These are phyloP conservation scores for Serilophus lunatus DNA, from an alignment of 2,113 vertebrate species.

Conservation along the genomic window DNA sequence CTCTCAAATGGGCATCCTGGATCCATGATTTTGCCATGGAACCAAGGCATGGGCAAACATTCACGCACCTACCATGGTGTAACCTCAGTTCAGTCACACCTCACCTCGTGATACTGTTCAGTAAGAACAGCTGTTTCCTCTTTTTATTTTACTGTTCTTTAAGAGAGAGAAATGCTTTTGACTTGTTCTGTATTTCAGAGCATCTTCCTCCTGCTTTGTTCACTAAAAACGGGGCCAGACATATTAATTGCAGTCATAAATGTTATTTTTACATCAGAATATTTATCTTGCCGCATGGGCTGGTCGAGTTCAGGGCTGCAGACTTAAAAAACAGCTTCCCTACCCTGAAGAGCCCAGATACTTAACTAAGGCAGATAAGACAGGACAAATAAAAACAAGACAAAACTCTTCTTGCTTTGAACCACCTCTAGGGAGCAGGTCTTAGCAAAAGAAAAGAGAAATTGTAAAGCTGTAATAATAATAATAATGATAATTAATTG, in stretches of 20 bases:
- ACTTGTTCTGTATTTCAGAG: not conserved
- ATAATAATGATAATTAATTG: slow-evolving; percentile 57
- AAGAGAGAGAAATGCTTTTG: not conserved
- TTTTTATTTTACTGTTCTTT: not conserved
- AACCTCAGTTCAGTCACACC: not conserved
- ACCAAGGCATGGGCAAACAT: not conserved
- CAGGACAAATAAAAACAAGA: slow-evolving; percentile 47
- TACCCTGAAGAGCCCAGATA: slow-evolving; percentile 18
- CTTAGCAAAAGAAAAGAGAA: slow-evolving; percentile 60
- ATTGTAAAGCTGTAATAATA: slow-evolving; percentile 40
- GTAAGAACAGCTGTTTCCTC: not conserved
- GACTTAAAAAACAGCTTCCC: slow-evolving; percentile 10
- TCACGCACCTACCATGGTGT: too few species aligned
- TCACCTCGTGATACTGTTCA: rapidly evolving
- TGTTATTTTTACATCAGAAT: slow-evolving; percentile 16
- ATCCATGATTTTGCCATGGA: not conserved
- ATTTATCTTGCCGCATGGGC: not conserved
- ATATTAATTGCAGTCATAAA: not conserved
- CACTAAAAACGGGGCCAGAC: not conserved
- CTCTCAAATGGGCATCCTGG: not conserved
- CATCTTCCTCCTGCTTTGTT: not conserved
- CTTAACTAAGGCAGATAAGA: slow-evolving; percentile 51
- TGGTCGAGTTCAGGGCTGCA: not conserved
- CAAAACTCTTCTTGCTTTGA: slow-evolving; percentile 53
- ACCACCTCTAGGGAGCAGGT: slow-evolving; percentile 44